Percentiles rank a stretch among this genome's conserved stretches.
Evolutionary conservation across 1,140 invertebrate genomes (phyloP).

Genomic region (Agrypnia vestita): DNA sequence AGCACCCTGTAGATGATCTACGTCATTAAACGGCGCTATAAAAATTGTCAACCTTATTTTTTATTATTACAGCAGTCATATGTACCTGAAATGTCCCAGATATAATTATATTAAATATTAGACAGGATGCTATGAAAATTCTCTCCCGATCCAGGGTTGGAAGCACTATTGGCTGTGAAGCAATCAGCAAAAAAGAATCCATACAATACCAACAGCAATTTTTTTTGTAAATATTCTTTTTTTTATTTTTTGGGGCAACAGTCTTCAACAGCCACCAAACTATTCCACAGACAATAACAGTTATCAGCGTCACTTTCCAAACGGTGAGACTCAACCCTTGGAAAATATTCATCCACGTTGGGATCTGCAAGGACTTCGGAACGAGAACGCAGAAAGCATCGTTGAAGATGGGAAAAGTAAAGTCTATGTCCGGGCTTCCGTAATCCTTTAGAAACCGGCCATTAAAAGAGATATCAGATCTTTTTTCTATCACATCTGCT

Average conservation of each 20-base stretch:
- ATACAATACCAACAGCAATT: constrained; percentile 44
- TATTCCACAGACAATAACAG: constrained; percentile 58
- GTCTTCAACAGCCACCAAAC: constrained; percentile 62
- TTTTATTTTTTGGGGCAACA: not conserved
- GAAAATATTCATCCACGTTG: constrained; percentile 67
- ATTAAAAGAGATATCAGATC: constrained; percentile 66
- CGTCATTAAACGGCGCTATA: no score
- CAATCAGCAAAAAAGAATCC: constrained; percentile 53
- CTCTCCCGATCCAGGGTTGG: constrained; percentile 54
- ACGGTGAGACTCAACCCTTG: constrained; percentile 63
- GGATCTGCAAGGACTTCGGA: constrained; percentile 66
- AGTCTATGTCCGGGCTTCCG: constrained; percentile 63
- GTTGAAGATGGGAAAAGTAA: constrained; percentile 63
- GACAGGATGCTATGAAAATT: constrained; percentile 56
- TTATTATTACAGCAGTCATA: no score
- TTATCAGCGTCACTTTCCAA: constrained; percentile 63
- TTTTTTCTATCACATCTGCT: constrained; percentile 64
- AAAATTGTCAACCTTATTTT: no score
- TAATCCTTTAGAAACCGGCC: constrained; percentile 67
- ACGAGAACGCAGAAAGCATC: constrained; percentile 69
- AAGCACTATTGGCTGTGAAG: constrained; percentile 52
- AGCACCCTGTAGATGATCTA: no score
- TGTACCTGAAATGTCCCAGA: constrained; percentile 57
- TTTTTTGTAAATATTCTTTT: not conserved
- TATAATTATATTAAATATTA: constrained; percentile 58